A percentile compares a stretch with the other conserved stretches of the same genome.
phyloP scores from a whole-genome alignment of 2,888 invertebrate species.

The Zele albiditarsus region DNA sequence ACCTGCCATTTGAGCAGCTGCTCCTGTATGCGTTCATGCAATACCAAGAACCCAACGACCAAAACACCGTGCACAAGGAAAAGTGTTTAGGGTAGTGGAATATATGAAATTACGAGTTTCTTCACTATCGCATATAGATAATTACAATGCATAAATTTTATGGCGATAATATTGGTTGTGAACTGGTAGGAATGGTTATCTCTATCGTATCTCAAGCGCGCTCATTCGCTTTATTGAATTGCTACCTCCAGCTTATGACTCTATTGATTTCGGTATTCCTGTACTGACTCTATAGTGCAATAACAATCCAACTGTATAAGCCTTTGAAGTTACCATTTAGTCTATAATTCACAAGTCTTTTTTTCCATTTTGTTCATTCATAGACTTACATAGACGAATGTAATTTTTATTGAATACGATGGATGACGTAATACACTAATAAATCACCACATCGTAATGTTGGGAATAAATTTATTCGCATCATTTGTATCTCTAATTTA shows the following conservation, averaged over 20 bases:
- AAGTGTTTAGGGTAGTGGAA: neutral
- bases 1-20: slow-evolving; percentile 14
- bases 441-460: no score
- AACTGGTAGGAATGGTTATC: no score
- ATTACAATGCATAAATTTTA: no score
- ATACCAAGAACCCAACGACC: neutral
- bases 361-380: neutral
- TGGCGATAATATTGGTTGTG: no score
- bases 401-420: neutral
- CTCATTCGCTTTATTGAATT: neutral
- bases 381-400: neutral
- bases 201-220: neutral
- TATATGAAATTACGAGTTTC: neutral
- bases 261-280: slow-evolving; percentile 27
- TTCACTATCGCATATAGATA: neutral
- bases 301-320: slow-evolving; percentile 28
- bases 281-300: slow-evolving; percentile 9
- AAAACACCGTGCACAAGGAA: neutral
- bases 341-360: slow-evolving; percentile 23
- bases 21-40: neutral
- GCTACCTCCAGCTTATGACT: slow-evolving; percentile 9
- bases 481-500: no score
- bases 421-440: no score
- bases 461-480: no score
- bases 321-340: slow-evolving; percentile 8